Evolutionary conservation across 2,888 invertebrate species (phyloP).

Genomic region (Chymomyza procnemis): DNA sequence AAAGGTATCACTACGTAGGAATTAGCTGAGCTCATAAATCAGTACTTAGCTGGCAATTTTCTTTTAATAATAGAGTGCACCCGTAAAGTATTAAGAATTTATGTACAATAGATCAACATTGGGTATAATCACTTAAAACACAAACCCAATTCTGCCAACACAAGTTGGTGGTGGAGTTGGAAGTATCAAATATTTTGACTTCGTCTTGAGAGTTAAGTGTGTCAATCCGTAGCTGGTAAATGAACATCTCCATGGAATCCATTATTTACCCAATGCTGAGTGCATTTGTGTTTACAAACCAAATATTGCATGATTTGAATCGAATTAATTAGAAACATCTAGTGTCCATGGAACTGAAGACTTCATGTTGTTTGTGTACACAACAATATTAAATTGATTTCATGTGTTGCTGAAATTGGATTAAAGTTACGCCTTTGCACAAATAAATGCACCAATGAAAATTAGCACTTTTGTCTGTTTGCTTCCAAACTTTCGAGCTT

Average conservation of each 20-base stretch:
- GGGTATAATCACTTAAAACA: conserved; percentile 18
- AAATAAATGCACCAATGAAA: background rate
- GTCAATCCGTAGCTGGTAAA: background rate
- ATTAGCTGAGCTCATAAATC: no score
- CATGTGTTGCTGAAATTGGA: background rate
- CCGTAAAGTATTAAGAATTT: background rate
- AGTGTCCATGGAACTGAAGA: conserved; percentile 25
- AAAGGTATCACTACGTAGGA: no score
- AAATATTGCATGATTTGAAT: conserved; percentile 49
- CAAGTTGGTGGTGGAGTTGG: background rate
- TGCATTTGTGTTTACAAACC: background rate
- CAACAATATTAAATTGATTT: background rate
- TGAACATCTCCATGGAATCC: background rate
- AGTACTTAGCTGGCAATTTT: background rate
- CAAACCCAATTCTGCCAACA: background rate
- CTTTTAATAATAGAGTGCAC: background rate
- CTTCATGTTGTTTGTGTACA: background rate
- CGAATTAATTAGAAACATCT: conserved; percentile 55
- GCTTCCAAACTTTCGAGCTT: conserved; percentile 4
- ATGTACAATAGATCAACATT: conserved; percentile 9
- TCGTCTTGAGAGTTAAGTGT: background rate
- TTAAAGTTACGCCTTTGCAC: background rate
- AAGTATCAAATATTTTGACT: background rate
- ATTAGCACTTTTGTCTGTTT: no score
- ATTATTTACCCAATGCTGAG: background rate